These are phyloP conservation scores for Gadopsis bispinosus DNA, from an alignment of 2,797 vertebrate genomes.

Conservation along the genomic window DNA sequence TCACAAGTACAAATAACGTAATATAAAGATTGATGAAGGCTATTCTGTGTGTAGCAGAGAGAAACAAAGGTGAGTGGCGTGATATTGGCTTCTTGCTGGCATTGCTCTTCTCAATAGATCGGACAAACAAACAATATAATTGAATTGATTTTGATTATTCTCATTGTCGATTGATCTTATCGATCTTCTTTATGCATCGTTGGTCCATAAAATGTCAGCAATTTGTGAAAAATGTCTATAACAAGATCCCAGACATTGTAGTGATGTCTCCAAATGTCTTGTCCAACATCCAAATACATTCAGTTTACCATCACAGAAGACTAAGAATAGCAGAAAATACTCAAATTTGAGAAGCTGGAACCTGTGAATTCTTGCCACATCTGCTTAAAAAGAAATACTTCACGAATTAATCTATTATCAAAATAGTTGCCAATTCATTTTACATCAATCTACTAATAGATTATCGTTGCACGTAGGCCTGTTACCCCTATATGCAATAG, in stretches of 20 bases:
- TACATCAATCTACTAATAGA: background rate
- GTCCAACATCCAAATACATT: background rate
- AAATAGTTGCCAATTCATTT: background rate
- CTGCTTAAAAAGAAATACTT: background rate
- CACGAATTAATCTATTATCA: background rate
- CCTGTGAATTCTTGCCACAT: background rate
- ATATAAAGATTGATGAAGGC: background rate
- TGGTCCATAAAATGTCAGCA: background rate
- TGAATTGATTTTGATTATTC: background rate
- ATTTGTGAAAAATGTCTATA: background rate
- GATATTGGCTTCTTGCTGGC: background rate
- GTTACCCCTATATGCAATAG: background rate
- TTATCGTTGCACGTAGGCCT: background rate
- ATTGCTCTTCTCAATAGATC: background rate
- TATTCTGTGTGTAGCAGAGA: background rate
- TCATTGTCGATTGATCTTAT: background rate
- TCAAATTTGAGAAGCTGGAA: background rate
- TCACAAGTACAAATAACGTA: constrained; percentile 3
- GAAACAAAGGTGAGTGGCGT: background rate
- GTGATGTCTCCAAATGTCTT: background rate
- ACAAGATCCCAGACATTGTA: background rate
- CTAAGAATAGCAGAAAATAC: background rate
- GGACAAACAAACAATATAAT: background rate
- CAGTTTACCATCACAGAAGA: background rate
- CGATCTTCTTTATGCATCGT: background rate